Percentiles rank a stretch among this genome's conserved stretches.
These are phyloP conservation scores for Otus sunia DNA, from an alignment of 2,113 vertebrate species.

Conservation along the genomic window DNA sequence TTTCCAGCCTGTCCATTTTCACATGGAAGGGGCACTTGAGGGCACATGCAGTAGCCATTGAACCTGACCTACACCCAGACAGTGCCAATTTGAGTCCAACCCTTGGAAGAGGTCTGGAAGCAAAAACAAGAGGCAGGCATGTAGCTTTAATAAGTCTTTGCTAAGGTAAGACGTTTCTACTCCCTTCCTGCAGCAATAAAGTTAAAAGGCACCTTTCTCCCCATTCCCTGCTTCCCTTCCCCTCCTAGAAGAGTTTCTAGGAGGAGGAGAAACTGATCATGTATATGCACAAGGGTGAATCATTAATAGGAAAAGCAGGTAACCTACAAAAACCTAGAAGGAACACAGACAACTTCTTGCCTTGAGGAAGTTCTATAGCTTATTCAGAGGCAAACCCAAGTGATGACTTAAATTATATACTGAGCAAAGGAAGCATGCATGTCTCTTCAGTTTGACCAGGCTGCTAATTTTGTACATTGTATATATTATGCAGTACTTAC, in stretches of 20 bases:
- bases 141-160: neutral
- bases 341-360: neutral
- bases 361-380: neutral
- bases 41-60: constrained; percentile 33
- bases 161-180: neutral
- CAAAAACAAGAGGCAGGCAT: constrained; percentile 23
- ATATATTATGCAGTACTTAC: constrained; percentile 76
- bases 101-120: constrained; percentile 50
- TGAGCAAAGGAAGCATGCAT: neutral
- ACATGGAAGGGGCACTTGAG: neutral
- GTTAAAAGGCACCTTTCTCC: neutral
- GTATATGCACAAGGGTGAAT: neutral
- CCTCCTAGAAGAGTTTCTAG: neutral
- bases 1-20: constrained; percentile 49
- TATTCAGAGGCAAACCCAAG: neutral
- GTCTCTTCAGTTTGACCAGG: neutral
- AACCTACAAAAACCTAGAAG: neutral
- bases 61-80: constrained; percentile 62
- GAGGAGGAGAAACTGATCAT: neutral
- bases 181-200: neutral
- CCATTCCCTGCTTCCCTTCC: neutral
- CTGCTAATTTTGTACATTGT: neutral
- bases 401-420: neutral
- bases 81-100: constrained; percentile 47
- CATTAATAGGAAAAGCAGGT: neutral